A percentile compares a stretch with the other conserved stretches of the same genome.
Evolutionary conservation across 2,888 invertebrate genomes (phyloP).

Genomic region (Cataglyphis cursor): DNA sequence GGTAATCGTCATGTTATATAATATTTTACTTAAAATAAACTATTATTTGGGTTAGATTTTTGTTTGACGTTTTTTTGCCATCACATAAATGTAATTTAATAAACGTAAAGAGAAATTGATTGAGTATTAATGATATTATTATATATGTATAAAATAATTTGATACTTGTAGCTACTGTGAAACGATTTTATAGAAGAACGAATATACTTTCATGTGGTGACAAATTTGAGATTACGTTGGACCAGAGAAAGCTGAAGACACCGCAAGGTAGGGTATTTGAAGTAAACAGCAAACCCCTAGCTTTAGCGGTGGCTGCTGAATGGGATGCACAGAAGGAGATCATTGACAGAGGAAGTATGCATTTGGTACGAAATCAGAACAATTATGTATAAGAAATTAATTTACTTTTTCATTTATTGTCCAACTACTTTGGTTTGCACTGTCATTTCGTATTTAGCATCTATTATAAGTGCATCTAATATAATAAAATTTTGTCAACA

Average conservation of each 20-base stretch:
- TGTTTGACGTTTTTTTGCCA: constrained; percentile 5
- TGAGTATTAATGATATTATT: neutral
- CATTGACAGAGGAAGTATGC: constrained; percentile 94
- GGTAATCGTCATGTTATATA: constrained; percentile 67
- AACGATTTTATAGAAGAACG: constrained; percentile 92
- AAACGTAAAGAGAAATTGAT: neutral
- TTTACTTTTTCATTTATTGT: neutral
- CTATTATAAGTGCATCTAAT: neutral
- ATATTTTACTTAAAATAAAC: constrained; percentile 6
- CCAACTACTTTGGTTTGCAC: neutral
- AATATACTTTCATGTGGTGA: constrained; percentile 91
- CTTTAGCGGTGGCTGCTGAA: constrained; percentile 97
- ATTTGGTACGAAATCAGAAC: constrained; percentile 90
- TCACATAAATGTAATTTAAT: constrained; percentile 27
- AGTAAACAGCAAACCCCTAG: constrained; percentile 95
- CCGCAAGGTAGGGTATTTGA: constrained; percentile 93
- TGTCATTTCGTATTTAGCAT: neutral
- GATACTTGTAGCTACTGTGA: constrained; percentile 87
- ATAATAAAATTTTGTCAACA: neutral
- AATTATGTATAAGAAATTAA: neutral
- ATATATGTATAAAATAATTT: neutral
- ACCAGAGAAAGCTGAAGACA: constrained; percentile 96
- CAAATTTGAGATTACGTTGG: constrained; percentile 95
- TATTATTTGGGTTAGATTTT: constrained; percentile 19
- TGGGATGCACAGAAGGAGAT: constrained; percentile 95